Evolutionary conservation across 2,888 invertebrate genomes (phyloP).

Genomic region (Dorcus hopei): DNA sequence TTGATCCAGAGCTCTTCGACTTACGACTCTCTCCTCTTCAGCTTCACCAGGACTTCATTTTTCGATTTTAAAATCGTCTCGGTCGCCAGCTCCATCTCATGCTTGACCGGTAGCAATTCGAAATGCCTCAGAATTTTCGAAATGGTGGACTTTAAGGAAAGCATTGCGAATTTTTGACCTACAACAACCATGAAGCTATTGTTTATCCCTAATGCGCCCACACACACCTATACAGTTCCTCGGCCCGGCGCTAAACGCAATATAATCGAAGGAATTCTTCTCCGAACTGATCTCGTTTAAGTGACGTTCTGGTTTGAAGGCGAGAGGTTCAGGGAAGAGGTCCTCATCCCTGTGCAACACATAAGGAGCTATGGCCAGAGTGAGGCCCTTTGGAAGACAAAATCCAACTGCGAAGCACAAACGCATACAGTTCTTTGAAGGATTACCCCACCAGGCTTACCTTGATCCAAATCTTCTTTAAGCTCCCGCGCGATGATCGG

Average conservation of each 20-base stretch:
- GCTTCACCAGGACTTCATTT: constrained; percentile 49
- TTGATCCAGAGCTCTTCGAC: not conserved
- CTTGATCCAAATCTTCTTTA: constrained; percentile 9
- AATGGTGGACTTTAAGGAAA: constrained; percentile 55
- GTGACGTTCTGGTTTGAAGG: constrained; percentile 54
- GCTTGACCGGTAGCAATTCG: constrained; percentile 36
- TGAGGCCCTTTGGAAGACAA: constrained; percentile 27
- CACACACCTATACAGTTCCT: constrained; percentile 53
- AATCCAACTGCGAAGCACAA: not conserved
- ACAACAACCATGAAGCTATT: not conserved
- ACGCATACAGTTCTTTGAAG: not conserved
- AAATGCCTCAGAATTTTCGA: constrained; percentile 55
- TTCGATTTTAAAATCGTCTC: constrained; percentile 52
- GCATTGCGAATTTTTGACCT: constrained; percentile 53
- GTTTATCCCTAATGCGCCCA: too few species aligned
- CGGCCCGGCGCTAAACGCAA: constrained; percentile 62
- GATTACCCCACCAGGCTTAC: not conserved
- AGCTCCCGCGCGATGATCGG: constrained; percentile 17
- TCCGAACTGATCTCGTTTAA: constrained; percentile 32
- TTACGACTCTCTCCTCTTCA: constrained; percentile 16
- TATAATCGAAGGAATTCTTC: constrained; percentile 52
- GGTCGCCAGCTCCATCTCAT: constrained; percentile 47
- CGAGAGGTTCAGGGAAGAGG: constrained; percentile 53
- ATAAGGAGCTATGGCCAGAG: constrained; percentile 47
- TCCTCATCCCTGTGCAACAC: constrained; percentile 52